Evolutionary conservation across 2,113 vertebrate genomes (phyloP).

Genomic region (Gorsachius goisagi): DNA sequence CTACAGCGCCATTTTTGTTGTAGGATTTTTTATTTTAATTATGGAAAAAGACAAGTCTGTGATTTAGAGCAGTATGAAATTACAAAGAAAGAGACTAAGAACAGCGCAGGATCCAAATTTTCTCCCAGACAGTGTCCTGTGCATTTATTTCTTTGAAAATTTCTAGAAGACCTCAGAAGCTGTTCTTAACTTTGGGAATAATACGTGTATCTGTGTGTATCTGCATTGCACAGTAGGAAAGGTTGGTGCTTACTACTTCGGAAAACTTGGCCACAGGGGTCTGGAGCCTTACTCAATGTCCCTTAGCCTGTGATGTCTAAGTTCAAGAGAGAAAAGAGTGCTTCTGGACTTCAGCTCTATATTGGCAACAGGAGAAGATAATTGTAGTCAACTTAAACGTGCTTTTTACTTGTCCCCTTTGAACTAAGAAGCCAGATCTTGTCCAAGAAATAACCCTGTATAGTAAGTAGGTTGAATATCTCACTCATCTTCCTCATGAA

Average conservation of each 20-base stretch:
- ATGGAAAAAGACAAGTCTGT: not conserved
- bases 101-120: not conserved
- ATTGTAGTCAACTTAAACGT: not conserved
- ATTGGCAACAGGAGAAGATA: not conserved
- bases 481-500: not conserved
- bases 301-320: not conserved
- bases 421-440: not conserved
- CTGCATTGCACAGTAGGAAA: not conserved
- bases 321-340: not conserved
- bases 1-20: accelerated
- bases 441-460: not conserved
- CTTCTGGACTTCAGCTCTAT: not conserved
- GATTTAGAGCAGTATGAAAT: not conserved
- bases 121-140: not conserved
- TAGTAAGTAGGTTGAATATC: not conserved
- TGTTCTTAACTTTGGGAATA: not conserved
- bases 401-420: not conserved
- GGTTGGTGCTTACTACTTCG: not conserved
- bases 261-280: not conserved
- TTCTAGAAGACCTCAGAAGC: not conserved
- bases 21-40: no score
- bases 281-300: not conserved
- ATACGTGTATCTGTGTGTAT: not conserved
- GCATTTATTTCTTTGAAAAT: not conserved
- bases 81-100: not conserved